Evolutionary conservation across 2,888 invertebrate species (phyloP), one percentile per base, ranked within the genome.

Genomic region (Aphelenchoides bicaudatus): DNA sequence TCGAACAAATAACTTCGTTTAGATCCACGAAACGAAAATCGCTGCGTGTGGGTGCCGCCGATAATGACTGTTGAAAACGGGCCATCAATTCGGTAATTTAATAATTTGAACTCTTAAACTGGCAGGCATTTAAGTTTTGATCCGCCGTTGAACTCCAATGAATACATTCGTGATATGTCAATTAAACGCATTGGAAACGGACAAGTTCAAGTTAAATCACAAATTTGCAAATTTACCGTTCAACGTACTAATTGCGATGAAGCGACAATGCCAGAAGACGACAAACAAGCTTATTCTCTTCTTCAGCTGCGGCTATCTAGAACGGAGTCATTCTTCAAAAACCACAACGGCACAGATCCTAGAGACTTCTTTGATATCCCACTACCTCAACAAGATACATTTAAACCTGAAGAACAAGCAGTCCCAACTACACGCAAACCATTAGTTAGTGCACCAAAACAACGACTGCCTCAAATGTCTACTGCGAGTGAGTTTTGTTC

Each of bases 51-150:
- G 67, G 51, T 55, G 31, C 51, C 48, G 6, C 47, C 49, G 38
- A 63, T 57, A n/a, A 49, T 70, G 13, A 68, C 70, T 6, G 66
- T 67, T 31, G 58, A 69, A 28, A 65, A 59, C 19, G 29, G 46
- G 13, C 43, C n/a, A n/a, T n/a, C n/a, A n/a, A n/a, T n/a, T n/a
- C n/a, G 43, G 43, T 43, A n/a, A 43, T 19, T 43, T 43, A 25
- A 43, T 6, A 6, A n/a, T 10, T 8, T 19, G 25, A 43, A 25
- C 25, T 8, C 43, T 23, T 8, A 53, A 31, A n/a, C n/a, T n/a
- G n/a, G 65, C 56, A n/a, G 63, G 58, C 43, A 28, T 71, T 34
- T 43, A 21, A 19, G 67, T 13, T 52, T 67, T 16, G 66, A 67
- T 43, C 68, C 57, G 21, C 69, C 70, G 10, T 46, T 71, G 19